Percentiles rank a stretch among this genome's conserved stretches.
Conservation (phyloP, 1,140 invertebrate genomes). For the Caenorhabditis inopinata region DNA sequence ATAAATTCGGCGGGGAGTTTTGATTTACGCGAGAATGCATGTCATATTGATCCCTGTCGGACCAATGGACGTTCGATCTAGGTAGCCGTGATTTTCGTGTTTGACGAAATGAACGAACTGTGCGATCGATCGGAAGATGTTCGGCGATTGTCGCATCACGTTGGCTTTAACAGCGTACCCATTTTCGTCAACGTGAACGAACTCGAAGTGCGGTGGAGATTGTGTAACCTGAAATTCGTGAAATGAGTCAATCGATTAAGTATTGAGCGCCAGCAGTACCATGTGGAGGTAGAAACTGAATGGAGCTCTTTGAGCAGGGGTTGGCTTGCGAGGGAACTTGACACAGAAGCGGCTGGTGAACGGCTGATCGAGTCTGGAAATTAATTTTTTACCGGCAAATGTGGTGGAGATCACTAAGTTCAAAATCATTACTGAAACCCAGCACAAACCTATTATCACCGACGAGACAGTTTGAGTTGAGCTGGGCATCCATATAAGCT, state of each 20-base stretch:
- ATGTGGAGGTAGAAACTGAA: conserved; percentile 18
- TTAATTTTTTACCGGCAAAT: too few relatives aligned
- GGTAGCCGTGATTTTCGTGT: conserved; percentile 16
- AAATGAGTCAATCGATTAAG: not conserved
- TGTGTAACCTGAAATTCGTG: not conserved
- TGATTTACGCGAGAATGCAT: not conserved
- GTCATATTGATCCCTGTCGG: conserved; percentile 4
- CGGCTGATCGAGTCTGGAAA: conserved; percentile 7
- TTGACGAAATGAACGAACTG: conserved; percentile 2
- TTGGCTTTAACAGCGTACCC: not conserved
- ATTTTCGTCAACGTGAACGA: conserved; percentile 5
- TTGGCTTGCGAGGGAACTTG: not conserved
- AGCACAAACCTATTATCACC: not conserved
- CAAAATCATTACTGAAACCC: not conserved
- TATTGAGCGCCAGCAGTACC: not conserved
- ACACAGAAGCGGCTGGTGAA: conserved; percentile 28
- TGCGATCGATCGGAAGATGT: not conserved
- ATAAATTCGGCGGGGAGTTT: too few relatives aligned
- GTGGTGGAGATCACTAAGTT: too few relatives aligned
- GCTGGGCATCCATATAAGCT: conserved; percentile 4
- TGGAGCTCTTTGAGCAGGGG: not conserved
- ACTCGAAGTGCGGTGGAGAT: not conserved
- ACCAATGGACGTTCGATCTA: not conserved
- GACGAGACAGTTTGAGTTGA: conserved; percentile 4
- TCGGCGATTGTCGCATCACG: not conserved